A percentile compares a stretch with the other conserved stretches of the same genome.
phyloP scores from a whole-genome alignment of 2,113 vertebrate species.

The Halichoerus grypus region DNA sequence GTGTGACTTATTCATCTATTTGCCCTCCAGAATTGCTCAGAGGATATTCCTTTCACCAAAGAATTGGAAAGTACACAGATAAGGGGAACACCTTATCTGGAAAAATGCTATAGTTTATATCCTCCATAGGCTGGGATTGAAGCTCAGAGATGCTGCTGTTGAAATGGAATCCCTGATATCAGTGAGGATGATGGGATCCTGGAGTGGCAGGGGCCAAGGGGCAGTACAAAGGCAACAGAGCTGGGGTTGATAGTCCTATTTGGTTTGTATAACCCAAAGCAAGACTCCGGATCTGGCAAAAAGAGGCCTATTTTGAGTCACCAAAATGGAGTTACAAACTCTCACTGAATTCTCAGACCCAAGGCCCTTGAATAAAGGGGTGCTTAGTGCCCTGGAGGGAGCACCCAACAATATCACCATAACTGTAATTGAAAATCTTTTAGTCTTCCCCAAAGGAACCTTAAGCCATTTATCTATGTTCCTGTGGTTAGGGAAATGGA shows the following conservation, averaged over 20 bases:
- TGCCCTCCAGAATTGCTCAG: constrained; percentile 1
- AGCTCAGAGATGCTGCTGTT: background rate
- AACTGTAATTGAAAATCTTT: background rate
- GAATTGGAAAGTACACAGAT: background rate
- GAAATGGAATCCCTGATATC: background rate
- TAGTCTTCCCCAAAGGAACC: background rate
- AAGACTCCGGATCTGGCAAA: background rate
- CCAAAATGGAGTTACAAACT: background rate
- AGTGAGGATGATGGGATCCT: background rate
- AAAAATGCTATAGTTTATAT: background rate
- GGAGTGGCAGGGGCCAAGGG: background rate
- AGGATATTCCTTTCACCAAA: constrained; percentile 20
- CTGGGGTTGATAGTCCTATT: background rate
- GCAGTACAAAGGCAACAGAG: background rate
- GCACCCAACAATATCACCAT: background rate
- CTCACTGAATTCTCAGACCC: background rate
- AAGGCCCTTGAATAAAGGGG: background rate
- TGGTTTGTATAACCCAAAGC: constrained; percentile 12
- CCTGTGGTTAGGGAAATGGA: background rate
- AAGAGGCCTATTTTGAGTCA: constrained; percentile 17
- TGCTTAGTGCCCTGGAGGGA: background rate
- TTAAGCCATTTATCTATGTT: background rate
- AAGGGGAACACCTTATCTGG: background rate
- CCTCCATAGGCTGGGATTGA: background rate
- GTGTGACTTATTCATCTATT: constrained; percentile 2